Base-by-base conservation (phyloP, 2,888 invertebrate genomes). In the Unio delphinus region DNA sequence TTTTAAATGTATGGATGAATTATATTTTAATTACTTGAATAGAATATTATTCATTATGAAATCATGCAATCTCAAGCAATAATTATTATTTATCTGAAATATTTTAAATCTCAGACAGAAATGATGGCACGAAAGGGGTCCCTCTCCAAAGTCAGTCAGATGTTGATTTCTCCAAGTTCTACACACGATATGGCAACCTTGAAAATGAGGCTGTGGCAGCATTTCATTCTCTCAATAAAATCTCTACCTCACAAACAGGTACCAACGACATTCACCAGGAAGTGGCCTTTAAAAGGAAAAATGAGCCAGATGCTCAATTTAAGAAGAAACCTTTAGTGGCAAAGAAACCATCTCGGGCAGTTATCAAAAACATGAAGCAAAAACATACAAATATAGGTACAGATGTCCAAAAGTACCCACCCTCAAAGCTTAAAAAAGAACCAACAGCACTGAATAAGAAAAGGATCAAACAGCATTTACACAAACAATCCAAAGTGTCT, bases 141-240 rank as follows among this genome's bases (percentile, higher is more conserved):
- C 23, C 61, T 56, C 23, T 61, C 28, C 56, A 61, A 54, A 34
- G 64, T 20, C 64, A 83, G n/a, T 79, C 82, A 54, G 69, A 70
- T 15, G 61, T 83, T 6, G 81, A 84, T 56, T 77, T 86, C 67
- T 74, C 73, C 30, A 79, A 72, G 54, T 82, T 84, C 67, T 86
- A 81, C 70, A 68, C 72, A 5, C 70, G 82, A 26, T 86, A 77
- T 70, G 83, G 79, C 63, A 80, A 82, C 61, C 76, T 78, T 30
- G 86, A 86, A 68, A 74, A 82, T 61, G 82, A 84, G 34, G 85
- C 86, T 26, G 78, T 86, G 26, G 80, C 86, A 23, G 83, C 84
- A 23, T 86, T 85, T 66, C 83, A 86, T 65, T 86, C 84, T 69
- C 76, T 86, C 3, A 72, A 86, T 64, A 80, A 83, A 18, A 77